Evolutionary conservation across 2,888 invertebrate genomes (phyloP).

Genomic region (Scaptomyza reducta): DNA sequence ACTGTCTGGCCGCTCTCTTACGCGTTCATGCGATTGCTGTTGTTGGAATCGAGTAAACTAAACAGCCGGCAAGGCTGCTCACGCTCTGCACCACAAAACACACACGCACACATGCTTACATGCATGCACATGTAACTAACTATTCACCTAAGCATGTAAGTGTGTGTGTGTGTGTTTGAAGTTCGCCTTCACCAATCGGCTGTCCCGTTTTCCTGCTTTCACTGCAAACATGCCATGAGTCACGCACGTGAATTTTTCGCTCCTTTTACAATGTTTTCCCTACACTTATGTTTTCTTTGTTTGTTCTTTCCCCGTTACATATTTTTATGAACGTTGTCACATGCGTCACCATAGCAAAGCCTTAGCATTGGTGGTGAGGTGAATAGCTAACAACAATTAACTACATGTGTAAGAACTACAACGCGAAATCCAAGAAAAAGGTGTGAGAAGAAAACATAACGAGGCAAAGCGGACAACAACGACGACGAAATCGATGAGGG

Average conservation of each 20-base stretch:
- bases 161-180: slow-evolving; percentile 10
- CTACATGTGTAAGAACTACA: slow-evolving; percentile 6
- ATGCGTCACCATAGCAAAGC: slow-evolving; percentile 55
- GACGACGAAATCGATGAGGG: slow-evolving; percentile 56
- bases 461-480: slow-evolving; percentile 13
- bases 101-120: not conserved
- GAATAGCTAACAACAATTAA: slow-evolving; percentile 17
- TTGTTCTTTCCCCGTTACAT: slow-evolving; percentile 22
- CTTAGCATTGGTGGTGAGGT: not conserved
- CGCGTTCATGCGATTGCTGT: slow-evolving; percentile 18
- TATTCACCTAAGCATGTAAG: slow-evolving; percentile 3
- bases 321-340: slow-evolving; percentile 25
- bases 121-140: slow-evolving; percentile 5
- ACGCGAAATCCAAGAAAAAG: slow-evolving; percentile 28
- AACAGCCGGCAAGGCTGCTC: slow-evolving; percentile 31
- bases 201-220: not conserved
- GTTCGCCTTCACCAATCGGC: not conserved
- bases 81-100: not conserved
- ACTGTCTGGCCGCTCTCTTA: slow-evolving; percentile 2
- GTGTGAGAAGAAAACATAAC: slow-evolving; percentile 3
- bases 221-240: slow-evolving; percentile 54
- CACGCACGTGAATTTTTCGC: slow-evolving; percentile 63
- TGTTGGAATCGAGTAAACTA: slow-evolving; percentile 4
- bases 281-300: slow-evolving; percentile 15
- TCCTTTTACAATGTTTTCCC: slow-evolving; percentile 25